Evolutionary conservation across 2,888 invertebrate species (phyloP).

Genomic region (Prionchulus punctatus): DNA sequence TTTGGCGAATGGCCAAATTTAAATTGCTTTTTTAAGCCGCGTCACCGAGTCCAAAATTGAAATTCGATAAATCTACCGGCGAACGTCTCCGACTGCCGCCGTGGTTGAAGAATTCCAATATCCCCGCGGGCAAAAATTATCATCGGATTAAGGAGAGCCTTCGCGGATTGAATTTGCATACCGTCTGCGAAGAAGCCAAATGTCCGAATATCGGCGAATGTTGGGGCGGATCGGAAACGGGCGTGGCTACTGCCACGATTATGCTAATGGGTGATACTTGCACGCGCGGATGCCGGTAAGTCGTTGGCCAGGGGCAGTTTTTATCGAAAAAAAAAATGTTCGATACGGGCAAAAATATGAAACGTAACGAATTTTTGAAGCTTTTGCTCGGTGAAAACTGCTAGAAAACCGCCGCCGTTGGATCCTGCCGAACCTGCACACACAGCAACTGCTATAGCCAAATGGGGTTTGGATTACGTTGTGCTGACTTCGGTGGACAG

Average conservation of each 20-base stretch:
- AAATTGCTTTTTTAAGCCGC: too few species aligned
- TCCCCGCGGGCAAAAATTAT: conserved; percentile 76
- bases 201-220: conserved; percentile 98
- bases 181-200: conserved; percentile 85
- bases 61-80: conserved; percentile 8
- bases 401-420: conserved; percentile 66
- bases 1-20: too few species aligned
- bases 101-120: conserved; percentile 83
- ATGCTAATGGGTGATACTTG: conserved; percentile 99
- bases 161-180: conserved; percentile 66
- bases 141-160: conserved; percentile 62
- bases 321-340: neutral
- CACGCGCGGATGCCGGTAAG: conserved; percentile 63
- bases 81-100: conserved; percentile 58
- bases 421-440: conserved; percentile 76
- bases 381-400: conserved; percentile 96
- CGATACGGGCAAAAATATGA: neutral
- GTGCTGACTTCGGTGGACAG: conserved; percentile 95
- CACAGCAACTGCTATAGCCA: conserved; percentile 74
- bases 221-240: conserved; percentile 85
- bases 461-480: conserved; percentile 92
- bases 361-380: conserved; percentile 36
- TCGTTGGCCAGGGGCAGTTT: neutral
- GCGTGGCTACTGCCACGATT: conserved; percentile 94
- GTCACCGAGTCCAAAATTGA: too few species aligned